phyloP scores from a whole-genome alignment of 2,888 invertebrate species.

The Trissoscelio sp. region DNA sequence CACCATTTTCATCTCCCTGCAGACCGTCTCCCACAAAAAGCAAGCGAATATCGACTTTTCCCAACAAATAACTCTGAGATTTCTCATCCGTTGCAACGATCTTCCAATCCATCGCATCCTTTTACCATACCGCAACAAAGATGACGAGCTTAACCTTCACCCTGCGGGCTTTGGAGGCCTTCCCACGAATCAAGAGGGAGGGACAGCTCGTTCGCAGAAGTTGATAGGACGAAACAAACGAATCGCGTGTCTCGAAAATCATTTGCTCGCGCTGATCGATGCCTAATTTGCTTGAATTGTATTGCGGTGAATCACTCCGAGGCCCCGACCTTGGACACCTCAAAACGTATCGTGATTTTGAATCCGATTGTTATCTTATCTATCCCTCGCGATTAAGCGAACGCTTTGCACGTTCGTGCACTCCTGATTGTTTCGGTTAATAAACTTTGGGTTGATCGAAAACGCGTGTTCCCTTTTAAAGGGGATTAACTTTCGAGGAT shows the following conservation, averaged over 20 bases:
- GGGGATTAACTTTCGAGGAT: background rate
- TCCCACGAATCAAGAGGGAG: slow-evolving; percentile 14
- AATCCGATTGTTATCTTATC: slow-evolving; percentile 22
- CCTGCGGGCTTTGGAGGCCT: slow-evolving; percentile 38
- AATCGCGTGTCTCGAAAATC: slow-evolving; percentile 60
- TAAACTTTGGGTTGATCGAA: slow-evolving; percentile 11
- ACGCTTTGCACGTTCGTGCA: slow-evolving; percentile 1
- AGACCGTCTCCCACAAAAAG: slow-evolving; percentile 6
- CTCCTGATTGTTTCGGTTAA: slow-evolving; percentile 6
- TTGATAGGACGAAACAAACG: slow-evolving; percentile 43
- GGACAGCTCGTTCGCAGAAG: background rate
- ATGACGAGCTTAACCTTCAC: slow-evolving; percentile 55
- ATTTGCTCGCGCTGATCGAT: slow-evolving; percentile 39
- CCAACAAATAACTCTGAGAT: slow-evolving; percentile 12
- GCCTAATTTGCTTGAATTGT: slow-evolving; percentile 50
- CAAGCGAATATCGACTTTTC: slow-evolving; percentile 26
- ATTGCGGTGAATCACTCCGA: slow-evolving; percentile 39
- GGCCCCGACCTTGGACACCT: slow-evolving; percentile 53
- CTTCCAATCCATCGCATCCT: slow-evolving; percentile 19
- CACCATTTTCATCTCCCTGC: slow-evolving; percentile 2
- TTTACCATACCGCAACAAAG: slow-evolving; percentile 8
- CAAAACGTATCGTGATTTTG: slow-evolving; percentile 35
- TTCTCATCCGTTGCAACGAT: slow-evolving; percentile 22
- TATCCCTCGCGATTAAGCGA: slow-evolving; percentile 16
- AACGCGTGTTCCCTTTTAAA: background rate